phyloP scores from a whole-genome alignment of 2,888 invertebrate species.

The Agrypnus murinus region DNA sequence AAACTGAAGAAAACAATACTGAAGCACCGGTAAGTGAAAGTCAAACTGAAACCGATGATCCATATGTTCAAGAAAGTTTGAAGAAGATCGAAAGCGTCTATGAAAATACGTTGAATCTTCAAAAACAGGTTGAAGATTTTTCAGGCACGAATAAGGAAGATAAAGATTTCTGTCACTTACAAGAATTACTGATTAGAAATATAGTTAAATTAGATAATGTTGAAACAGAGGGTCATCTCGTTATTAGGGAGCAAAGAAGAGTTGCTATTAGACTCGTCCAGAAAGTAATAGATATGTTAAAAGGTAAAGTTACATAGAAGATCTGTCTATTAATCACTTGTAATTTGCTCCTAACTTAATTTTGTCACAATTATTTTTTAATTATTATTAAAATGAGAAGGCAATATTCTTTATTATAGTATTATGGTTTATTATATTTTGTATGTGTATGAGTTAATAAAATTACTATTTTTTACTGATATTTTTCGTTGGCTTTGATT shows the following conservation, averaged over 20 bases:
- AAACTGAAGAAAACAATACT: background rate
- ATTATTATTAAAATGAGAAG: too few species aligned
- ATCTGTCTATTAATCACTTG: too few species aligned
- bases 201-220: conserved; percentile 23
- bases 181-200: conserved; percentile 27
- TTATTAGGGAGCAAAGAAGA: conserved; percentile 16
- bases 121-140: background rate
- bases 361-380: too few species aligned
- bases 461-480: too few species aligned
- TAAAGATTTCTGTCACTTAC: conserved; percentile 13
- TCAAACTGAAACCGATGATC: background rate
- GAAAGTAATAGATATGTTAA: background rate
- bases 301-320: background rate
- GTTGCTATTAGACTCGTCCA: conserved; percentile 7
- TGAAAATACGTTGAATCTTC: background rate
- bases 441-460: too few species aligned
- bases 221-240: background rate
- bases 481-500: too few species aligned
- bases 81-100: background rate
- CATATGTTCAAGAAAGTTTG: background rate
- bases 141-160: conserved; percentile 18
- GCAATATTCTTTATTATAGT: too few species aligned
- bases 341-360: too few species aligned
- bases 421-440: too few species aligned
- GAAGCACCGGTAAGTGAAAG: background rate